Base-by-base conservation (phyloP, 1,140 invertebrate species). In the Berghia stephanieae region DNA sequence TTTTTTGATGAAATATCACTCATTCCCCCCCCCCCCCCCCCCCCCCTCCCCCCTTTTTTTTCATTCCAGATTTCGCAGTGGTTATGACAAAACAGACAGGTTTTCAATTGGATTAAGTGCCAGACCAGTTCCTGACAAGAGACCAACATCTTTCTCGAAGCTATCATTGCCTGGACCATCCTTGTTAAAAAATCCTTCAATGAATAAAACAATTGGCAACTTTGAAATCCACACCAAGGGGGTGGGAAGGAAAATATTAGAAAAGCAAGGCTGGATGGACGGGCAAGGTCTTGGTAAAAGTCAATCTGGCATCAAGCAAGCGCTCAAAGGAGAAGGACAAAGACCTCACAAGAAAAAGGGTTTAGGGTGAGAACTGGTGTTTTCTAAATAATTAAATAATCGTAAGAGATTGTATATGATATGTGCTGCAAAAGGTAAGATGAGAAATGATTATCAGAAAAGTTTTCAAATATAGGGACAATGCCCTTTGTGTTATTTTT, bases 191-290 rank as follows among this genome's bases (percentile, higher is more conserved):
- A n/a, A n/a, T n/a, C n/a, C n/a, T n/a, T n/a, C n/a, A n/a, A n/a
- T n/a, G n/a, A n/a, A 60, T 80, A 83, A 78, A 88, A 90, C 46
- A 24, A 68, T 76, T 36, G 91, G 90, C 27, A 82, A 85, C 34
- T 92, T 92, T 87, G 91, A 92, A 82, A 84, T 84, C 42, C 87
- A 91, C 81, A 90, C 90, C 6, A 88, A 88, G 78, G 87, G 87
- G 2, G 74, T 89, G 81, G 92, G 91, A 18, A 81, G 91, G 40
- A 90, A 89, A 78, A 82, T 93, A 46, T 75, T 92, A 83, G 89
- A 91, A 83, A 88, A 89, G 70, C 89, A 91, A 70, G 92, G 92
- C 2, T 93, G 92, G 92, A 86, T 83, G 63, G 89, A 91, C 69
- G 92, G 92, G 6, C 60, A 87, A 75, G 91, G 91, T 55, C 80